These are phyloP conservation scores for Agonopterix arenella DNA, from an alignment of 2,888 invertebrate species.

Conservation along the genomic window DNA sequence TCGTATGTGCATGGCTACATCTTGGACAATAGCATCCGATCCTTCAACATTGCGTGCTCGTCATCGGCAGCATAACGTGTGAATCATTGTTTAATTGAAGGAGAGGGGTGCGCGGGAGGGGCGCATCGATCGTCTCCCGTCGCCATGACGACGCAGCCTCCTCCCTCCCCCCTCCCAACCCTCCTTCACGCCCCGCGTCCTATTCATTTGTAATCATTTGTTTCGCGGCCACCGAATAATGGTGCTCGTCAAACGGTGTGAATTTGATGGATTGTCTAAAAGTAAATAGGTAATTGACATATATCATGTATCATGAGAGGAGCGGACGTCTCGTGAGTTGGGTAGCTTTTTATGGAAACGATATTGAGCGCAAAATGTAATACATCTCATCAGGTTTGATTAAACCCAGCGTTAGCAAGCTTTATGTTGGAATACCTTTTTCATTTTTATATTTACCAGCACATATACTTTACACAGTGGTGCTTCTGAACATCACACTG, in stretches of 20 bases:
- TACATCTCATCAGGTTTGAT: too few species aligned
- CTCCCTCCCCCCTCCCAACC: slow-evolving; percentile 30
- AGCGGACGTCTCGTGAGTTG: too few species aligned
- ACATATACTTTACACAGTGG: too few species aligned
- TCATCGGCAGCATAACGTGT: slow-evolving; percentile 49
- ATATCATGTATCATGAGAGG: too few species aligned
- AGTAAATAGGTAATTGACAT: not conserved
- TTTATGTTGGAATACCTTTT: too few species aligned
- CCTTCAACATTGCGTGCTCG: slow-evolving; percentile 35
- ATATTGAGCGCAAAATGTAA: too few species aligned
- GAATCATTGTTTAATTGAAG: slow-evolving; percentile 73
- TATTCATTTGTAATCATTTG: slow-evolving; percentile 76
- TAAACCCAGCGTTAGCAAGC: too few species aligned
- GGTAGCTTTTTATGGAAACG: too few species aligned
- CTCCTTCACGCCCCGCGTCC: slow-evolving; percentile 33
- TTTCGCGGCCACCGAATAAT: slow-evolving; percentile 69
- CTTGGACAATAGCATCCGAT: slow-evolving; percentile 18
- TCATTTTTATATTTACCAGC: too few species aligned
- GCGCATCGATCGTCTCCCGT: slow-evolving; percentile 70
- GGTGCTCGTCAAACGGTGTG: slow-evolving; percentile 57
- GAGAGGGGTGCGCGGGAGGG: slow-evolving; percentile 28
- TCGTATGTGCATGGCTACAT: too few species aligned
- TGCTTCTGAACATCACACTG: too few species aligned
- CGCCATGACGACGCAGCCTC: slow-evolving; percentile 49
- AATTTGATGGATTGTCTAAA: slow-evolving; percentile 58